phyloP scores from a whole-genome alignment of 2,797 vertebrate genomes.

The Sebastolobus altivelis region DNA sequence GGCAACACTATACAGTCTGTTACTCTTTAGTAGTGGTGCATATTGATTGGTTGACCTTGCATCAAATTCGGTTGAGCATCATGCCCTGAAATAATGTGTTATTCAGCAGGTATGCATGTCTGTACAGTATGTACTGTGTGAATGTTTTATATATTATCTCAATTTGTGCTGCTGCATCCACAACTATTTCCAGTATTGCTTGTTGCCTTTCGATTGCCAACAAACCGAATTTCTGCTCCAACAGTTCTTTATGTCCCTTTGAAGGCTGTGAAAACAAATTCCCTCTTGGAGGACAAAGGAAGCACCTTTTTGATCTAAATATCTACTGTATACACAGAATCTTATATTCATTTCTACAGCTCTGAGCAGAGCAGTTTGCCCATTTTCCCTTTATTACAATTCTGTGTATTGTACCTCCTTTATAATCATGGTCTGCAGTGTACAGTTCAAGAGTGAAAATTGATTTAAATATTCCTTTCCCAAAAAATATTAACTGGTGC shows the following conservation, averaged over 20 bases:
- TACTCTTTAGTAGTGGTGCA: not conserved
- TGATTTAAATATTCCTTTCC: conserved; percentile 16
- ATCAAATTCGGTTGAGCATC: not conserved
- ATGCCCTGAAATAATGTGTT: not conserved
- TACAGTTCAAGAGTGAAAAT: conserved; percentile 21
- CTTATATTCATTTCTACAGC: conserved; percentile 10
- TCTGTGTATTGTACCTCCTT: conserved; percentile 4
- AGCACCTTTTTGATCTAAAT: conserved; percentile 20
- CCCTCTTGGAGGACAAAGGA: conserved; percentile 26
- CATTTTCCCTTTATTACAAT: conserved; percentile 12
- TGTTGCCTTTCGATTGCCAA: not conserved
- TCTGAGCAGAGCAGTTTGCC: not conserved
- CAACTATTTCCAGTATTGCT: not conserved
- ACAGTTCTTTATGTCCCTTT: conserved; percentile 17
- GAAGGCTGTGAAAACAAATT: conserved; percentile 38
- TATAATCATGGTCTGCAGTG: conserved; percentile 5
- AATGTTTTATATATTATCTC: conserved; percentile 1
- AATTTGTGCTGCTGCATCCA: conserved; percentile 6
- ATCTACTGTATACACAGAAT: conserved; percentile 5
- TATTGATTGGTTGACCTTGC: not conserved
- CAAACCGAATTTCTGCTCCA: conserved; percentile 23
- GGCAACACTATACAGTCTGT: not conserved
- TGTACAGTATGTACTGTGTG: not conserved
- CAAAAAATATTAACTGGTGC: conserved; percentile 5
- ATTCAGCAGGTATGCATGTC: not conserved